Base-by-base conservation (phyloP, 30 jellyfish, hydroid and myxozoan genomes). In the Calvadosia cruxmelitensis region DNA sequence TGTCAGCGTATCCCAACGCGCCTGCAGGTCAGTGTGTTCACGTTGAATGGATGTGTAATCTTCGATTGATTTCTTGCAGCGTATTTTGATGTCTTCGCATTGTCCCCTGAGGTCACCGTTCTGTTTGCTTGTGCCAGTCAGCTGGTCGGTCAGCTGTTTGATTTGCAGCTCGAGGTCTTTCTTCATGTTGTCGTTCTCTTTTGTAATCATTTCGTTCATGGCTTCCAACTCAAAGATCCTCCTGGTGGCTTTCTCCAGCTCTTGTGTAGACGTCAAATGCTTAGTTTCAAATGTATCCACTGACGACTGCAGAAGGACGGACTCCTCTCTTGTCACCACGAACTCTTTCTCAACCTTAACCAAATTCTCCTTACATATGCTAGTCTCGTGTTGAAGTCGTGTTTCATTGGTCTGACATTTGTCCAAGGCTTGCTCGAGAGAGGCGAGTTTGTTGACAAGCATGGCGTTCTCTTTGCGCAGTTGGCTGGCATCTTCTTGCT, bases 161-260 rank as follows among this genome's bases (percentile, higher is more conserved):
- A 75, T 67, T 42, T 70, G 80, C 72, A 70, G 69, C n/a, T 89
- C 94, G 23, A 81, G 71, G 12, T 77, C 95, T n/a, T 63, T 49
- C 69, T 73, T 81, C 63, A 82, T 66, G 26, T 70, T 82, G 12
- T 89, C 93, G 67, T 89, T 89, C 73, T 78, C 95, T 29, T 92
- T 83, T 34, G 64, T 87, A 62, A 81, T 72, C 53, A 89, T 89
- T 62, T 89, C 95, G 50, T 73, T 49, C 80, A 66, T 72, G 24
- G 98, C 98, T 77, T 89, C 98, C 52, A 89, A 77, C 33, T 89
- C 98, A 74, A 71, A 89, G 48, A 89, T 66, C 63, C 86, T 86
- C 2, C 95, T 79, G 29, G 68, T 86, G 52, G 95, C 79, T 29
- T 77, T 77, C 62, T 89, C 95, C 32, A 76, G 50, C n/a, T 81